Conservation (phyloP, 1,140 invertebrate species). For the Olivierus martensii region DNA sequence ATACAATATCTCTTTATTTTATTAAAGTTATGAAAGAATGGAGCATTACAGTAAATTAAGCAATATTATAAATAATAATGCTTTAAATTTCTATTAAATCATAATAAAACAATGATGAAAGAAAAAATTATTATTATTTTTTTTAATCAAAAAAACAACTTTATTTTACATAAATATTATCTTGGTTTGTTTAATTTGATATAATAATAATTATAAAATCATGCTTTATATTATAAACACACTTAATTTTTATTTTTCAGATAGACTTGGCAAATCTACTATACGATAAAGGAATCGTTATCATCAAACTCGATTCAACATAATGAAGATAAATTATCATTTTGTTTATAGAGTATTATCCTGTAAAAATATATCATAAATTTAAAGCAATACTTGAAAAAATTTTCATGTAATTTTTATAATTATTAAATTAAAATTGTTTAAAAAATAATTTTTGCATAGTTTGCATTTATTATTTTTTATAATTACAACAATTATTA, state of each 20-base stretch:
- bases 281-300: slow-evolving; percentile 54
- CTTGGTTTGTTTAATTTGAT: slow-evolving; percentile 16
- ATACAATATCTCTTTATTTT: slow-evolving; percentile 1
- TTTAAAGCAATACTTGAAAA: slow-evolving; percentile 11
- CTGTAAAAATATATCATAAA: no score
- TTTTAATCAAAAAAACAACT: slow-evolving; percentile 4
- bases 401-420: no score
- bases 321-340: neutral
- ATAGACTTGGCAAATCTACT: slow-evolving; percentile 44
- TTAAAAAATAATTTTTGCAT: no score
- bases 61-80: slow-evolving; percentile 5
- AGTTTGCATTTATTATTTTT: no score
- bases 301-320: slow-evolving; percentile 38
- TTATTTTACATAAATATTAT: slow-evolving; percentile 7
- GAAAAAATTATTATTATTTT: neutral
- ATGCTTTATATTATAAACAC: neutral
- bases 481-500: no score
- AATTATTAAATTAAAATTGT: no score
- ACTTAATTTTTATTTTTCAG: slow-evolving; percentile 25
- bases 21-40: no score
- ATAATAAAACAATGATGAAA: no score
- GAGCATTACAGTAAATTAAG: no score
- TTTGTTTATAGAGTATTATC: neutral
- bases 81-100: no score
- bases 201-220: neutral